Base-by-base conservation (phyloP, 2,113 vertebrate genomes). In the Bubo blakistoni region DNA sequence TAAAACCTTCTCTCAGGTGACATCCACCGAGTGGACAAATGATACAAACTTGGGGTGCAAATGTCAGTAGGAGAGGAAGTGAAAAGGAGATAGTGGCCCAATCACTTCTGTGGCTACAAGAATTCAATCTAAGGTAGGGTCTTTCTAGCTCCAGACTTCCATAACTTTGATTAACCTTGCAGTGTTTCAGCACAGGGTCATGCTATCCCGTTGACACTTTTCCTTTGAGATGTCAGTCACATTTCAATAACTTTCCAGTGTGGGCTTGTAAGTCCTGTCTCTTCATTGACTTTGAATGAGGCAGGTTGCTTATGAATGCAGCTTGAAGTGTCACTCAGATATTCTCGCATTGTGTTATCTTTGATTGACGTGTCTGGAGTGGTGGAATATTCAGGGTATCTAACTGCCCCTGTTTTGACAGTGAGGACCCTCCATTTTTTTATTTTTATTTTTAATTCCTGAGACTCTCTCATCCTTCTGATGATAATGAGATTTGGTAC, bases 231-330 rank as follows among this genome's bases (percentile, higher is more conserved):
- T 98, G 98, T 98, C 98, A 98, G 98, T 98, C 98, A 98, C 98
- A 98, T 98, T 98, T 98, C 98, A 98, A 98, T 98, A 98, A 98
- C 97, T 98, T 98, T 98, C 94, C 91, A 96, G 94, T 88, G 88
- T 87, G 81, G 90, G 51, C 97, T 98, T 98, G 97, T 98, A 98
- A 98, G 86, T 98, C 91, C 96, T 98, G 96, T 98, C 97, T 98
- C 93, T 98, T 97, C 95, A 97, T 96, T 98, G 98, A 98, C 97
- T 98, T 97, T 97, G 98, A 98, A 98, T 98, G 94, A 98, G 95
- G 91, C 95, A 96, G 70, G 92, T 97, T 98, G 97, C 97, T 98
- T 98, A 98, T 97, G 97, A 98, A 98, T 98, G 95, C 97, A 91
- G 96, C 96, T 94, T 93, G 79, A 97, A 97, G 87, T 98, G 98